Evolutionary conservation across 2,113 vertebrate species (phyloP).

Genomic region (Hemiscyllium ocellatum): DNA sequence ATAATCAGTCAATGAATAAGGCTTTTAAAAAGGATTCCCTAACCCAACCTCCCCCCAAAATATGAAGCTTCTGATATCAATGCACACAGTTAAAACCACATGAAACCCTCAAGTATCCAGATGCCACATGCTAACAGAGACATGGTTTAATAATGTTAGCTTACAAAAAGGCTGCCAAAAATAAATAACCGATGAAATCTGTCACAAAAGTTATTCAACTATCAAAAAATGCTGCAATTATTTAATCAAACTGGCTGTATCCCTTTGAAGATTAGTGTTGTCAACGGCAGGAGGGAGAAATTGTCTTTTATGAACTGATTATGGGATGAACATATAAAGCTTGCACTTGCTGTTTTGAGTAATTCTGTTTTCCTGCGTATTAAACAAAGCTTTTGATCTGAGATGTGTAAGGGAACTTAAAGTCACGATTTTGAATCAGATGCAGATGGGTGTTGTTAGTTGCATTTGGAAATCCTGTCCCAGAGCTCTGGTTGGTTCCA

Average conservation of each 20-base stretch:
- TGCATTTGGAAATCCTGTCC: background rate
- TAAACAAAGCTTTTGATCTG: background rate
- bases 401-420: background rate
- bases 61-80: background rate
- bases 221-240: constrained; percentile 10
- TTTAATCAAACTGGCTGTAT: constrained; percentile 15
- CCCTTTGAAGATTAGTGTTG: constrained; percentile 27
- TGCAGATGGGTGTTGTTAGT: background rate
- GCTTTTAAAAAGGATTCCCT: constrained; percentile 19
- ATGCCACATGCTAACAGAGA: background rate
- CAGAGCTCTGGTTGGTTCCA: background rate
- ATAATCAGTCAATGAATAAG: background rate
- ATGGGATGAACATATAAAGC: background rate
- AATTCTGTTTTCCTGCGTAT: background rate
- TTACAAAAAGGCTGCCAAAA: background rate
- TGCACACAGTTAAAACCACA: background rate
- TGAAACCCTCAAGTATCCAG: background rate
- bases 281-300: background rate
- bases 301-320: constrained; percentile 15
- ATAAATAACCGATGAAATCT: background rate
- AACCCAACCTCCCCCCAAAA: background rate
- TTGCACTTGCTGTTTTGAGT: background rate
- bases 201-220: background rate
- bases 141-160: background rate
- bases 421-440: background rate